Percentiles rank a stretch among this genome's conserved stretches.
Conservation (phyloP, 2,797 vertebrate species). For the Anguilla anguilla region DNA sequence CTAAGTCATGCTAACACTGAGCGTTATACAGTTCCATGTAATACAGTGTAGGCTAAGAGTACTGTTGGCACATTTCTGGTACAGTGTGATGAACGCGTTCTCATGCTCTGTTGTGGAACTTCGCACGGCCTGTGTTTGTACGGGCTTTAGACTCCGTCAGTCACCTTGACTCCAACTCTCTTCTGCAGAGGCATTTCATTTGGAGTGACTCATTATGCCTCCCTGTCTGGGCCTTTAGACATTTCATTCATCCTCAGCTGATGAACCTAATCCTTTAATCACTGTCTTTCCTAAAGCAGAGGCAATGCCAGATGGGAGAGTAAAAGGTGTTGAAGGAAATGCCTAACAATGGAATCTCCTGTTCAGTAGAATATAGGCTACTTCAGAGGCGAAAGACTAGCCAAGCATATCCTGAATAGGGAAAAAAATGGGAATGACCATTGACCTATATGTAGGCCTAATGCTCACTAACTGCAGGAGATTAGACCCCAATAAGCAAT, state of each 20-base stretch:
- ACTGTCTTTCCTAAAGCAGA: conserved; percentile 1
- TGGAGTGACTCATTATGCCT: not conserved
- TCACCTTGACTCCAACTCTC: not conserved
- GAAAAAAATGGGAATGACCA: not conserved
- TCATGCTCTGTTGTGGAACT: no score
- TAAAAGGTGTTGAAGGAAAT: not conserved
- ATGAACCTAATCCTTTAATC: conserved; percentile 13
- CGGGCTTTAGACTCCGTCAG: not conserved
- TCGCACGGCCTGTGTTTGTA: not conserved
- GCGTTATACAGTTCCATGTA: not conserved
- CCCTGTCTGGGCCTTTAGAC: not conserved
- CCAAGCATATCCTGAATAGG: not conserved
- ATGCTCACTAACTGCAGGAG: not conserved
- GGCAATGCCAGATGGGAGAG: not conserved
- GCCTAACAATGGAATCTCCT: conserved; percentile 2
- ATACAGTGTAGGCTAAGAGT: not conserved
- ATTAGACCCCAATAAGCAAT: not conserved
- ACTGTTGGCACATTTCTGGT: not conserved
- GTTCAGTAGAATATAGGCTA: not conserved
- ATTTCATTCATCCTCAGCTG: not conserved
- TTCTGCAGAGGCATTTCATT: not conserved
- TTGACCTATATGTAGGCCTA: not conserved
- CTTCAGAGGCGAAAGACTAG: not conserved
- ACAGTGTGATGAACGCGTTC: not conserved
- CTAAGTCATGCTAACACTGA: not conserved